These are phyloP conservation scores for Lathronympha strigana DNA, from an alignment of 2,888 invertebrate genomes.

Conservation along the genomic window DNA sequence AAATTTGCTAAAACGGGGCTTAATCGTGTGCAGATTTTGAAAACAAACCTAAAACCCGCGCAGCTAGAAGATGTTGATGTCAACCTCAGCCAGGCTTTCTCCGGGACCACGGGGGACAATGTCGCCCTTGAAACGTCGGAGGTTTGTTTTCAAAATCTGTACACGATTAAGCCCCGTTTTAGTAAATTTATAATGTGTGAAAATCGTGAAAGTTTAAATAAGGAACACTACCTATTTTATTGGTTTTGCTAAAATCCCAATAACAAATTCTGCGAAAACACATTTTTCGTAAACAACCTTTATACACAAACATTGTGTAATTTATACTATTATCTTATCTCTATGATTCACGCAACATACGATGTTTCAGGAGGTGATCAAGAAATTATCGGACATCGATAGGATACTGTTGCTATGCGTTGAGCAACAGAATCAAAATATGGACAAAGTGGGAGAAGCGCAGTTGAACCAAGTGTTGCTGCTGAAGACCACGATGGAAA, in stretches of 20 bases:
- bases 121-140: too few species aligned
- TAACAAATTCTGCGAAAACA: not conserved
- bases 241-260: not conserved
- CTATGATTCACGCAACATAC: conserved; percentile 7
- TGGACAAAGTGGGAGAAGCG: conserved; percentile 85
- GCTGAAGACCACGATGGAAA: conserved; percentile 90
- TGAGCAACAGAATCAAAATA: conserved; percentile 77
- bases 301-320: not conserved
- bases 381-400: conserved; percentile 91
- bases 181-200: too few species aligned
- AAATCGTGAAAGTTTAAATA: too few species aligned
- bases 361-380: conserved; percentile 82
- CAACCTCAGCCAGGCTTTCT: too few species aligned
- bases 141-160: too few species aligned
- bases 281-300: not conserved
- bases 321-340: conserved; percentile 30
- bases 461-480: conserved; percentile 91
- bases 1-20: too few species aligned
- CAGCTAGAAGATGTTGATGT: too few species aligned
- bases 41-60: too few species aligned
- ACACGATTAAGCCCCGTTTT: too few species aligned
- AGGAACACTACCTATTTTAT: too few species aligned
- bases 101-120: too few species aligned
- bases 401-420: conserved; percentile 86
- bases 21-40: too few species aligned